Evolutionary conservation across 2,888 invertebrate genomes (phyloP).

Genomic region (Doris montereyensis): DNA sequence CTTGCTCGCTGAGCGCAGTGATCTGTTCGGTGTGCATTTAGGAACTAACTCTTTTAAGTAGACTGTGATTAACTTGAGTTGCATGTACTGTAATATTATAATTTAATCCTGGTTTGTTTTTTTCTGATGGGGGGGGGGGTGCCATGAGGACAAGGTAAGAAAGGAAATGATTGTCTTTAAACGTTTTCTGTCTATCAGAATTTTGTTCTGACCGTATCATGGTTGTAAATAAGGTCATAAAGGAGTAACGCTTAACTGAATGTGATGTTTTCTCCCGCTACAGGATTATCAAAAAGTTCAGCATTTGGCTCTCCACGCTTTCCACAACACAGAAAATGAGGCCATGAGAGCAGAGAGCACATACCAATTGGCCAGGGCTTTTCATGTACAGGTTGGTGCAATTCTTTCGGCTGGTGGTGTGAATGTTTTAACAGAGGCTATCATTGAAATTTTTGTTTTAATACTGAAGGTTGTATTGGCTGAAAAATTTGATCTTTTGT

Average conservation of each 20-base stretch:
- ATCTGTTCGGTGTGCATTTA: too few relatives aligned
- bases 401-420: too few relatives aligned
- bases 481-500: too few relatives aligned
- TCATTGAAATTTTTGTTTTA: too few relatives aligned
- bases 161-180: not conserved
- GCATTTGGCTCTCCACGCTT: conserved; percentile 95
- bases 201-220: not conserved
- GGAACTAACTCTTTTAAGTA: too few relatives aligned
- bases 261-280: conserved; percentile 53
- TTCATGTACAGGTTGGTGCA: conserved; percentile 85
- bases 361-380: conserved; percentile 95
- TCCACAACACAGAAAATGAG: conserved; percentile 99
- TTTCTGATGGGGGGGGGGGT: too few relatives aligned
- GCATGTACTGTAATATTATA: too few relatives aligned
- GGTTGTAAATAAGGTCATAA: not conserved
- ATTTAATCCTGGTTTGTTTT: too few relatives aligned
- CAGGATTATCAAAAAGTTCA: conserved; percentile 96
- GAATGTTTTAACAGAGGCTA: too few relatives aligned
- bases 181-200: not conserved
- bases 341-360: conserved; percentile 99
- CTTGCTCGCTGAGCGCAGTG: too few relatives aligned
- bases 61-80: too few relatives aligned
- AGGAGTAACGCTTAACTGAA: not conserved
- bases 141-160: not conserved
- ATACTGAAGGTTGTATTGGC: too few relatives aligned